Evolutionary conservation across 2,888 invertebrate species (phyloP).

Genomic region (Lepeophtheirus nordmannii): DNA sequence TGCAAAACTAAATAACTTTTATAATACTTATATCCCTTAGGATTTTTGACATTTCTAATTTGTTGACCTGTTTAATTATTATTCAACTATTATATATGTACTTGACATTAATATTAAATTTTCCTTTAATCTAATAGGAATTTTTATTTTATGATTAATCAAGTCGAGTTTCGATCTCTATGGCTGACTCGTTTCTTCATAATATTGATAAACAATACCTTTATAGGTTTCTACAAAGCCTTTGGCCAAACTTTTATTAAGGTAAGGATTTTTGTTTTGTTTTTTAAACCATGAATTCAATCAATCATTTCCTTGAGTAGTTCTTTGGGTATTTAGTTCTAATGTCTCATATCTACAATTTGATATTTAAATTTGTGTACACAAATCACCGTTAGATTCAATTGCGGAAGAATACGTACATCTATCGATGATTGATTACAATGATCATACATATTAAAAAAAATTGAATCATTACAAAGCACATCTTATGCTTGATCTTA

Average conservation of each 20-base stretch:
- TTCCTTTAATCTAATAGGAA: not conserved
- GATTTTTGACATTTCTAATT: no score
- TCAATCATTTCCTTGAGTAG: not conserved
- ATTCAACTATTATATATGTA: no score
- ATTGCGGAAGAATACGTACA: no score
- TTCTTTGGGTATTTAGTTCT: no score
- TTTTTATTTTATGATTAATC: not conserved
- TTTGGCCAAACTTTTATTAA: not conserved
- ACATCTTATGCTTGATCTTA: not conserved
- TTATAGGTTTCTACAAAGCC: not conserved
- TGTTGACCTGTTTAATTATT: no score
- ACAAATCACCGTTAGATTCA: no score
- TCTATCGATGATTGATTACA: no score
- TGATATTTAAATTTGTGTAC: no score
- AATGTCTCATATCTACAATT: no score
- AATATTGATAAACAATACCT: not conserved
- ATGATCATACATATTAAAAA: no score
- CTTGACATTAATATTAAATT: not conserved
- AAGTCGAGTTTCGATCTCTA: constrained; percentile 1
- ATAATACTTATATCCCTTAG: no score
- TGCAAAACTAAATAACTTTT: no score
- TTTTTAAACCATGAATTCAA: not conserved
- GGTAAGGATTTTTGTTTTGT: not conserved
- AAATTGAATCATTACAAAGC: not conserved
- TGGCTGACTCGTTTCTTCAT: not conserved